Base-by-base conservation (phyloP, 2,888 invertebrate genomes). In the Eledone cirrhosa region DNA sequence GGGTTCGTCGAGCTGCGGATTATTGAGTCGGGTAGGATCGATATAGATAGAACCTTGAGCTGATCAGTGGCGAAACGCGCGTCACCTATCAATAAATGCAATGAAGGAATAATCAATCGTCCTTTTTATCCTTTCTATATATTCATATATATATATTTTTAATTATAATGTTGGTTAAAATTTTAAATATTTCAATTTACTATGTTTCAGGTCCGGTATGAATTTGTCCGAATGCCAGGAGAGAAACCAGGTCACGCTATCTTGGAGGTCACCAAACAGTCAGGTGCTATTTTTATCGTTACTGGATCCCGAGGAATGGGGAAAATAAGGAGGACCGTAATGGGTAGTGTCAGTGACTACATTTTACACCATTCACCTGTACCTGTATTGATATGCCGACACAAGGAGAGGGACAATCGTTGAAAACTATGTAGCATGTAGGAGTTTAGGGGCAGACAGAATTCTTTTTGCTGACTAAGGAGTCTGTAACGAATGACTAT, bases 271-370 rank as follows among this genome's bases (percentile, higher is more conserved):
- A 84, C 84, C 1, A 79, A 80, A 27, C 80, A 82, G 59, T 77
- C 79, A 16, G 81, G 84, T 24, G 86, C 82, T 27, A 80, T 82
- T 11, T 85, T 85, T 74, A 84, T 86, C 53, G 85, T 86, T 16
- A 86, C 85, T n/a, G 86, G 85, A 48, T 85, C 86, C 74, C 81
- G 86, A 24, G 86, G 86, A 8, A 83, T 84, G 83, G 84, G 85
- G 5, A 86, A 86, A 77, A 81, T 85, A 63, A 82, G 85, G 24
- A 80, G 86, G 19, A 84, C 86, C 48, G 84, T 86, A 67, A 83
- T 86, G 83, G 85, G 86, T 13, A 85, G 84, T 78, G 86, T 86
- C 65, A 85, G 86, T 78, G 86, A 86, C 77, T 86, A 84, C 79
- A 83, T 86, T 41, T 82, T 86, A 19, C 86, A 86, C 76, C 86